Base-by-base conservation (phyloP, 2,888 invertebrate species). In the Acleris sparsana region DNA sequence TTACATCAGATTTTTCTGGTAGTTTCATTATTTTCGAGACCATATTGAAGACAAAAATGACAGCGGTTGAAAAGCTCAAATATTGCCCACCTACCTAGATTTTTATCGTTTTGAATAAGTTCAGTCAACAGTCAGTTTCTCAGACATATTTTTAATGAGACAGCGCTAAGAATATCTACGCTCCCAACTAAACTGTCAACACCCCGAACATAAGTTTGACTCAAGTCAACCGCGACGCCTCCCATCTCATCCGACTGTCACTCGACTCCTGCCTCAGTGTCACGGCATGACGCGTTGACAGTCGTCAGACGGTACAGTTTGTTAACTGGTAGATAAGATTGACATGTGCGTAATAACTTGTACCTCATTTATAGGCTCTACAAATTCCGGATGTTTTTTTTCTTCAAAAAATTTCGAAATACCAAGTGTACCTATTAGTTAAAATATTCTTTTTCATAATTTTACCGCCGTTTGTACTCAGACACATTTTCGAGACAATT, bases 171-270 rank as follows among this genome's bases (percentile, higher is more conserved):
- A 60, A 64, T 64, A 64, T 39, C 20, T 33, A 17, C 46, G n/a
- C 17, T 39, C 39, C 53, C 33, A 11, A 64, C 53, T 48, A 64
- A 53, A 59, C 49, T 53, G 59, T 64, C 64, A 55, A 59, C 64
- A 55, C 53, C 49, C 53, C 20, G 53, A 39, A 22, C 59, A 53
- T 60, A 64, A 55, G 53, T 64, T 64, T 39, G 48, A 52, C 48
- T 17, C 43, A 20, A 53, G 59, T 43, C 56, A 55, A 49, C 44
- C 62, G 51, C 57, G 39, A 33, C 63, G 22, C 49, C 64, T 64
- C 59, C 53, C 59, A 64, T 53, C 59, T 53, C 59, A 39, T 64
- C 43, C 48, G 18, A 48, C 39, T 64, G 64, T 64, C 64, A 64
- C 59, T 53, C 63, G 58, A 57, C 33, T 59, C 63, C 57, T 33